Conservation (phyloP, 2,797 vertebrate genomes). For the Chrosomus eos region DNA sequence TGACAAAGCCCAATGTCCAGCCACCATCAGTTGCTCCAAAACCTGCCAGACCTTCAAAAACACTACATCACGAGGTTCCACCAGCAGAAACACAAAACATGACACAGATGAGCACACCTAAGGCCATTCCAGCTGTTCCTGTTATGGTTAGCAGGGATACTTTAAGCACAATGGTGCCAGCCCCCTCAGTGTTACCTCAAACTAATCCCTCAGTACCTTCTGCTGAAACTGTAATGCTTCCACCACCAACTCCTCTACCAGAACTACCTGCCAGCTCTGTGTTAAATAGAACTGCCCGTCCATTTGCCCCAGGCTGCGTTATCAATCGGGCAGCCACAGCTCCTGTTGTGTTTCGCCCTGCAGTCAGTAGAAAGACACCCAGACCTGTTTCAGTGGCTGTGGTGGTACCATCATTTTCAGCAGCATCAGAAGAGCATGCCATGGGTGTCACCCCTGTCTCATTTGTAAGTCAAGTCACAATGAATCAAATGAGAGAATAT, state of each 20-base stretch:
- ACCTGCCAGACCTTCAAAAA: constrained; percentile 62
- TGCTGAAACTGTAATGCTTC: constrained; percentile 52
- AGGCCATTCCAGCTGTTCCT: not conserved
- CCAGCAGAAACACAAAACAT: constrained; percentile 12
- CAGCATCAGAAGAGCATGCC: constrained; percentile 63
- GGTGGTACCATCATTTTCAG: constrained; percentile 60
- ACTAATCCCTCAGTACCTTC: constrained; percentile 37
- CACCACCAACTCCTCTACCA: constrained; percentile 70
- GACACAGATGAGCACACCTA: not conserved
- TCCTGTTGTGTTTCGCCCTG: constrained; percentile 88
- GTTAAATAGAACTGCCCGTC: constrained; percentile 88
- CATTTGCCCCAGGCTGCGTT: constrained; percentile 91
- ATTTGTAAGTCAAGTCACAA: constrained; percentile 42
- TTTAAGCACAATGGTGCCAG: constrained; percentile 8
- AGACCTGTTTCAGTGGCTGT: constrained; percentile 75
- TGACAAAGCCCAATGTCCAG: constrained; percentile 60
- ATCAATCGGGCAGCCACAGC: constrained; percentile 86
- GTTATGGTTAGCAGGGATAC: constrained; percentile 25
- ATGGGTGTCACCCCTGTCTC: constrained; percentile 36
- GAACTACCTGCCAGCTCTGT: constrained; percentile 76
- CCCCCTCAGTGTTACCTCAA: not conserved
- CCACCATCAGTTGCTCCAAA: constrained; percentile 69
- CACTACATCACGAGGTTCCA: constrained; percentile 30
- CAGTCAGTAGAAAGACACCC: constrained; percentile 78
- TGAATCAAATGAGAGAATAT: constrained; percentile 40